Evolutionary conservation across 2,113 vertebrate species (phyloP), one percentile per base, ranked within the genome.

Genomic region (Petromus typicus): DNA sequence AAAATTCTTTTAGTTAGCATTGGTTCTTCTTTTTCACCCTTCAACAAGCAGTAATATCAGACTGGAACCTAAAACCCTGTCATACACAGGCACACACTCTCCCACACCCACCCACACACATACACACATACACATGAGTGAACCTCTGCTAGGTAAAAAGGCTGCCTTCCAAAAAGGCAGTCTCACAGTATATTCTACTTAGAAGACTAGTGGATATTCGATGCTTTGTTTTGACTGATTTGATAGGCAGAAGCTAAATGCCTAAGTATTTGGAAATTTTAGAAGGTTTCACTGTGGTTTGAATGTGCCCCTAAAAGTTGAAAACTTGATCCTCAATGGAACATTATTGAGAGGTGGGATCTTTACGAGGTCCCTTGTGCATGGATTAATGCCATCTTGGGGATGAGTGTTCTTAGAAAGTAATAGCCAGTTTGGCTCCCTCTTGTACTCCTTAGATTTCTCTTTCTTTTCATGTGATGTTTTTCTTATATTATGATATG

Each of bases 231-330:
- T 71, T 76, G 8, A 87, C 86, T 0, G 0, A 43, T 82, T 87
- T 89, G 43, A 64, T 56, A 76, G 27, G 48, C 30, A 78, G 67
- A 90, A 76, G 61, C 25, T 37, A 64, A 91, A 80, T 86, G 34
- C 13, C 14, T n/a, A 27, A 78, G 14, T 80, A 80, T 91, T 95
- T 96, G 59, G n/a, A 93, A 91, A 91, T 63, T 12, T 73, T 64
- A 89, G 71, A 71, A 16, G 12, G 6, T n/a, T 93, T 89, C 64
- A 22, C 16, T 69, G 37, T 78, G 45, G 30, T 57, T 45, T 57
- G 22, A 51, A 86, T 57, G 48, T 78, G 37, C 1, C 7, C 37
- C 43, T 16, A 16, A 56, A 92, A 37, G 5, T 56, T 79, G n/a
- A n/a, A 66, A 67, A n/a, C 10, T 45, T 43, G 30, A 89, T 78